A percentile compares a stretch with the other conserved stretches of the same genome.
Evolutionary conservation across 2,888 invertebrate species (phyloP).

Genomic region (Lamproptera curius): DNA sequence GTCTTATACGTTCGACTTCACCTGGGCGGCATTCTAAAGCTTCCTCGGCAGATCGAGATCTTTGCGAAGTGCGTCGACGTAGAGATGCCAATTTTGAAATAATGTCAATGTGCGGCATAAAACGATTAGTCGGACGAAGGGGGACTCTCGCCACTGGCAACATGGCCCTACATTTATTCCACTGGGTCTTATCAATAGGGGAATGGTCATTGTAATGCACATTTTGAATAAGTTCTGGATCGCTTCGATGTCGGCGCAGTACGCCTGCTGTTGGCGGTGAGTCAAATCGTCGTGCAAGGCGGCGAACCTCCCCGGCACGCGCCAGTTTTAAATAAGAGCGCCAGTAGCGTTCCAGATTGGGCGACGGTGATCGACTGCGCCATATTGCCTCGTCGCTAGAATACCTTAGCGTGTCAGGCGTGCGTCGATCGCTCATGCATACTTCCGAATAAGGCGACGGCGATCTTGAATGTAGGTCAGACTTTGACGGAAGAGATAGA

Average conservation of each 20-base stretch:
- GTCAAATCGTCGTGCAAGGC: conserved; percentile 88
- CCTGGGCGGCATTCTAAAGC: conserved; percentile 76
- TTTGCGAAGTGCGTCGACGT: conserved; percentile 62
- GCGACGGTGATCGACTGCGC: conserved; percentile 85
- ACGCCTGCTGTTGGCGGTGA: conserved; percentile 77
- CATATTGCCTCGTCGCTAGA: conserved; percentile 83
- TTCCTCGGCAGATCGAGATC: conserved; percentile 72
- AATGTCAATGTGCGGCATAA: conserved; percentile 94
- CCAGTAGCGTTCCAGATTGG: conserved; percentile 84
- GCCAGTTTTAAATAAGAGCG: conserved; percentile 83
- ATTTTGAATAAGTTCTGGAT: conserved; percentile 85
- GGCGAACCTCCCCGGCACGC: conserved; percentile 87
- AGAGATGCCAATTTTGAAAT: conserved; percentile 90
- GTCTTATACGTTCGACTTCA: conserved; percentile 85
- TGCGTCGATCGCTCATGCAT: conserved; percentile 62
- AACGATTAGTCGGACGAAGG: conserved; percentile 82
- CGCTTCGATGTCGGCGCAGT: conserved; percentile 84
- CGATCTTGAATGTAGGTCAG: conserved; percentile 66
- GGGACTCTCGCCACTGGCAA: conserved; percentile 83
- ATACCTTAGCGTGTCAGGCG: conserved; percentile 71
- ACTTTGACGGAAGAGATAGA: conserved; percentile 71
- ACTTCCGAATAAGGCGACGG: conserved; percentile 75
- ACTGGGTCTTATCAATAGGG: conserved; percentile 60
- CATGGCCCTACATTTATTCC: conserved; percentile 52
- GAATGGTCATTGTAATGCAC: conserved; percentile 70